Percentiles rank a stretch among this genome's conserved stretches.
These are phyloP conservation scores for Meles meles DNA, from an alignment of 2,113 vertebrate species.

Conservation along the genomic window DNA sequence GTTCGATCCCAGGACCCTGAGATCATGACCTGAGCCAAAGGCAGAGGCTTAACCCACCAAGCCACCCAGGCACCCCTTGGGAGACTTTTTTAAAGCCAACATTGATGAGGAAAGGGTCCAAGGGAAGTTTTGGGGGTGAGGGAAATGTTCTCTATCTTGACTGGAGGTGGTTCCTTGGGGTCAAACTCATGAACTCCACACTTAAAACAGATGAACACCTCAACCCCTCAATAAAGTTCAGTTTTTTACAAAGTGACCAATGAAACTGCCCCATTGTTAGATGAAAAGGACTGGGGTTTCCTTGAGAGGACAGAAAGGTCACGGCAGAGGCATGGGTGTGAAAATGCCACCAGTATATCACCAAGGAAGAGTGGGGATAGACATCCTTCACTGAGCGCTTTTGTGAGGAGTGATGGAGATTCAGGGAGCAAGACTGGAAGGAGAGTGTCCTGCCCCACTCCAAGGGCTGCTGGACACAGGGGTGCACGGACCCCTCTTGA, in stretches of 20 bases:
- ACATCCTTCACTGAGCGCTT: fast-evolving
- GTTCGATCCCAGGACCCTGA: no score
- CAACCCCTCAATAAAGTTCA: not conserved
- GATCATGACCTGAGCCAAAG: no score
- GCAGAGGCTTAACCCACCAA: no score
- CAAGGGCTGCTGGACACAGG: not conserved
- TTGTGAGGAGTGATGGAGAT: not conserved
- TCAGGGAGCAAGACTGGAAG: not conserved
- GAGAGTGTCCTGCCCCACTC: not conserved
- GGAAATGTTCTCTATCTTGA: not conserved
- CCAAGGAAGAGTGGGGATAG: not conserved
- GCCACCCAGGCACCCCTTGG: no score
- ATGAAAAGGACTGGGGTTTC: not conserved
- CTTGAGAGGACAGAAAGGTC: no score
- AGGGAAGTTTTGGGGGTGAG: not conserved
- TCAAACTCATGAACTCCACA: not conserved
- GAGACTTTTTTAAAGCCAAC: not conserved
- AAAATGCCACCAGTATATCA: not conserved
- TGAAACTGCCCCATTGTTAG: not conserved
- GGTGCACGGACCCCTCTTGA: not conserved
- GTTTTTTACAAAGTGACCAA: not conserved
- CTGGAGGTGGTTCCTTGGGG: not conserved
- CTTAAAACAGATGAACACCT: not conserved
- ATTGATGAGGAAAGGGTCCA: not conserved
- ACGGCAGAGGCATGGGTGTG: fast-evolving